phyloP scores from a whole-genome alignment of 2,797 vertebrate genomes.

The Siniperca undulata region DNA sequence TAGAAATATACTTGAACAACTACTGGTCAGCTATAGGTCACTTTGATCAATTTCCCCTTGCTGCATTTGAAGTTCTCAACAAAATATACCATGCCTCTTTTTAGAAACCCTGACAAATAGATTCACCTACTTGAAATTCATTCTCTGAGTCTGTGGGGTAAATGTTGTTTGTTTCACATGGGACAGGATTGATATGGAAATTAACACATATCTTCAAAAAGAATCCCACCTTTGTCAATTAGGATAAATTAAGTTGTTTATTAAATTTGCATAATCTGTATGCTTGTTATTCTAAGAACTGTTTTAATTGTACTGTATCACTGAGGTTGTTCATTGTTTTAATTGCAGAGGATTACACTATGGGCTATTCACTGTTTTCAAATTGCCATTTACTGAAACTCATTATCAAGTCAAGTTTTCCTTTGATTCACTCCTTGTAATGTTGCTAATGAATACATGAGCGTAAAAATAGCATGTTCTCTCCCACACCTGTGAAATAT shows the following conservation, averaged over 20 bases:
- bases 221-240: constrained; percentile 82
- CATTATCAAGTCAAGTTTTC: constrained; percentile 73
- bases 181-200: constrained; percentile 77
- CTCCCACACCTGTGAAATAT: constrained; percentile 58
- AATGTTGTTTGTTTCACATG: constrained; percentile 72
- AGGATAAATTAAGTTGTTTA: constrained; percentile 79
- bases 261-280: constrained; percentile 76
- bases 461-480: constrained; percentile 45
- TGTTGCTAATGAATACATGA: constrained; percentile 44
- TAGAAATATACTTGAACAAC: constrained; percentile 16
- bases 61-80: constrained; percentile 18
- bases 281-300: constrained; percentile 74
- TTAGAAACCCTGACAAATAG: constrained; percentile 46
- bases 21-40: neutral
- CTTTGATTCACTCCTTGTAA: constrained; percentile 65
- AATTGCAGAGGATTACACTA: constrained; percentile 68
- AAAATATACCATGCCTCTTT: constrained; percentile 28
- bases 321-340: constrained; percentile 69
- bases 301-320: constrained; percentile 68
- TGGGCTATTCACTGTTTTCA: constrained; percentile 72
- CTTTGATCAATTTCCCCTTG: neutral
- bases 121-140: constrained; percentile 61
- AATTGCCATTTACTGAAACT: constrained; percentile 74
- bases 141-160: constrained; percentile 49
- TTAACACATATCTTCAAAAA: constrained; percentile 76